Evolutionary conservation across 2,888 invertebrate genomes (phyloP).

Genomic region (Euzophera pinguis): DNA sequence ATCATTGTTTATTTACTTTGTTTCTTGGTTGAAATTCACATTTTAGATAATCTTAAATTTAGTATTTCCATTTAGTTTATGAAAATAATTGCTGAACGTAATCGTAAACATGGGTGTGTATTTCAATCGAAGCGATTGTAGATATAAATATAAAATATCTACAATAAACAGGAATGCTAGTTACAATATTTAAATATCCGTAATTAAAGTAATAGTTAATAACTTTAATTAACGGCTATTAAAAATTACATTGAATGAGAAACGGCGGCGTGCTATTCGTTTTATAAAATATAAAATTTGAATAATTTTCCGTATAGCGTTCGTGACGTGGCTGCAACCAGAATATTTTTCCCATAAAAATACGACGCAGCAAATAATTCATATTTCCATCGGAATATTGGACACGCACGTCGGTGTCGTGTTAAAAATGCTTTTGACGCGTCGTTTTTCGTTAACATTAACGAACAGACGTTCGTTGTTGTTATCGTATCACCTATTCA

Average conservation of each 20-base stretch:
- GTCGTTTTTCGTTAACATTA: background rate
- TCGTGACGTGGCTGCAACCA: constrained; percentile 1
- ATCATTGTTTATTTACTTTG: too few species aligned
- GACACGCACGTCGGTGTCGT: constrained; percentile 6
- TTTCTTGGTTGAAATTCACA: too few species aligned
- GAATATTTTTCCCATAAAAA: constrained; percentile 1
- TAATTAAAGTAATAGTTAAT: background rate
- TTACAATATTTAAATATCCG: background rate
- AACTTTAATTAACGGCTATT: too few species aligned
- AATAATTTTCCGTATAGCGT: background rate
- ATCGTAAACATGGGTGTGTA: background rate
- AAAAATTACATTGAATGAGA: background rate
- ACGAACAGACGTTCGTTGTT: background rate
- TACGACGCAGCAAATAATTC: background rate
- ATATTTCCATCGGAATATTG: constrained; percentile 6
- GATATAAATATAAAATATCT: background rate
- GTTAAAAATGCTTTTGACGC: constrained; percentile 11
- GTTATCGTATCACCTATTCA: background rate
- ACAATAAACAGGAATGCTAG: background rate
- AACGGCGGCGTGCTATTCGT: background rate
- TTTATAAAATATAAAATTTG: constrained; percentile 1
- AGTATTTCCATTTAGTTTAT: too few species aligned
- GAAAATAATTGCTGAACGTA: too few species aligned
- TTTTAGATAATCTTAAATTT: too few species aligned
- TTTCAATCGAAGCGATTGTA: background rate